Evolutionary conservation across 2,113 vertebrate species (phyloP), one percentile per base, ranked within the genome.

Genomic region (Pollimyrus isidori): DNA sequence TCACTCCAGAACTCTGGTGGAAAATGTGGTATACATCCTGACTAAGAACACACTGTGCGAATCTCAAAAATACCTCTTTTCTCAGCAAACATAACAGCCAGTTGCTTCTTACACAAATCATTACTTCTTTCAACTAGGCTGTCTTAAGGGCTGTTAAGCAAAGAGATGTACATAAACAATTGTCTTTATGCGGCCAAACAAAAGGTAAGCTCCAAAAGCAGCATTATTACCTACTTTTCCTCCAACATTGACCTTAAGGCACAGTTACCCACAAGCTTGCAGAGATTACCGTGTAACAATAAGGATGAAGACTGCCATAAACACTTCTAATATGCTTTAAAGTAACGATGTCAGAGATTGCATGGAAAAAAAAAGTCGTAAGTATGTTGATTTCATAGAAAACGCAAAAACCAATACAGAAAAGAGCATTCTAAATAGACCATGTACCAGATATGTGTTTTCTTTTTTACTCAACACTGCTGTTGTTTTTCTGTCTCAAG

Each of bases 401-500:
- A 85, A 62, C 6, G n/a, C 83, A 13, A 30, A 56, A 88, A 82
- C 86, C 48, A 86, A 86, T 89, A 69, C 39, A 85, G 86, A 88
- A 85, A 90, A 53, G 83, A 62, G 52, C 42, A 53, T 73, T 88
- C 45, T 56, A 48, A 85, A 53, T 10, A 52, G 35, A 45, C 35
- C 17, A 82, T 89, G 76, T 86, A 45, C 84, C 26, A 49, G 87
- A 62, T 88, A 21, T 53, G 53, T 69, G n/a, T 30, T 65, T 69
- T 69, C 62, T 52, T 62, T 65, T 65, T 62, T 58, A 87, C 88
- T 90, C 87, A 65, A 46, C 84, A 30, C 21, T 84, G 82, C 30
- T 26, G 91, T 89, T 89, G 52, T 91, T 91, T 93, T 88, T 65
- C 80, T 89, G 76, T 91, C 91, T 86, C 76, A 87, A 90, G 86